These are phyloP conservation scores for Caenorhabditis tropicalis DNA, from an alignment of 1,140 invertebrate genomes.

Conservation along the genomic window DNA sequence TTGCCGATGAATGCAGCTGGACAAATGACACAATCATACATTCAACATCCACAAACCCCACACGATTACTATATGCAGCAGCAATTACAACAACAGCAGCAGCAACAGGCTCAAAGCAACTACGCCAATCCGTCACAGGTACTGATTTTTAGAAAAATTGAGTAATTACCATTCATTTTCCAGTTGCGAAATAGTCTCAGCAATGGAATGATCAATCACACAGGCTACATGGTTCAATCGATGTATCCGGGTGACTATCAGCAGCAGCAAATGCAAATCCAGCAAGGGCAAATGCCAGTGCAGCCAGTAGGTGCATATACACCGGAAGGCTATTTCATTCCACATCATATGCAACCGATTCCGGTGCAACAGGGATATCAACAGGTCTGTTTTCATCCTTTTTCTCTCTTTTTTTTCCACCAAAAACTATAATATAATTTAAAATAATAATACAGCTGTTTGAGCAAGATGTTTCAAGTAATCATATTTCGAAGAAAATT, in stretches of 20 bases:
- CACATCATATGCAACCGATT: constrained; percentile 31
- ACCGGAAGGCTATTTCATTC: constrained; percentile 14
- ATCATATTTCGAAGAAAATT: too few relatives aligned
- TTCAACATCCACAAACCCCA: constrained; percentile 29
- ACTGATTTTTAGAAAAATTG: not conserved
- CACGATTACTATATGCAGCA: constrained; percentile 45
- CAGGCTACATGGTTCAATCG: constrained; percentile 26
- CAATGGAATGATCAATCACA: constrained; percentile 52
- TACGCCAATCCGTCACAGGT: not conserved
- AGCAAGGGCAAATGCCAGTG: constrained; percentile 26
- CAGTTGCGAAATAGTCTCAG: constrained; percentile 45
- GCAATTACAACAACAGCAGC: constrained; percentile 78
- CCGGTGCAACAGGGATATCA: constrained; percentile 17
- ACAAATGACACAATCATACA: constrained; percentile 26
- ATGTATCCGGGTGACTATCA: constrained; percentile 33
- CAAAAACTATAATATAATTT: not conserved
- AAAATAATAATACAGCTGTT: too few relatives aligned
- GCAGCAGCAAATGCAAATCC: constrained; percentile 27
- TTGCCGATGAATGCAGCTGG: constrained; percentile 32
- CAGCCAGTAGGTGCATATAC: constrained; percentile 22
- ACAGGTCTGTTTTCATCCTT: not conserved
- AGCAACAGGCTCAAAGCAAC: constrained; percentile 4
- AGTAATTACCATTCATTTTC: not conserved
- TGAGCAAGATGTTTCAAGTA: too few relatives aligned
- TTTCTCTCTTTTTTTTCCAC: not conserved